Evolutionary conservation across 2,113 vertebrate species (phyloP).

Genomic region (Coracopsis vasa): DNA sequence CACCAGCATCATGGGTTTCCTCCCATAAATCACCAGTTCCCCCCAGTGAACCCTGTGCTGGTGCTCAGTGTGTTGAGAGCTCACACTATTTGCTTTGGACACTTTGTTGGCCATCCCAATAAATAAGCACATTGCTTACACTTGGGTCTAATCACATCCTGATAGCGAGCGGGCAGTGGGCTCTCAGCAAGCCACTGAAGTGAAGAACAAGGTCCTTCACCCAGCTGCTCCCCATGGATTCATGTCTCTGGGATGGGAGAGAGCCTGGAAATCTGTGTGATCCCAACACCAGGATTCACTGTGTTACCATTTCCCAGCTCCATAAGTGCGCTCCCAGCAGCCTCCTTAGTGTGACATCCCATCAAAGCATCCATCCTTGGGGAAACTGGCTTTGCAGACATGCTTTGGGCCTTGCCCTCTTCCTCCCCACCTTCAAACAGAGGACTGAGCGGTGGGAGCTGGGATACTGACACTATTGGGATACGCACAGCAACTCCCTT

Average conservation of each 20-base stretch:
- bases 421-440: neutral
- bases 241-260: neutral
- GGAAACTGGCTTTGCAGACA: neutral
- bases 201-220: neutral
- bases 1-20: neutral
- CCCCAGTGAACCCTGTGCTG: neutral
- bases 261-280: rapidly evolving
- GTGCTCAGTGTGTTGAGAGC: rapidly evolving
- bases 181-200: neutral
- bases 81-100: neutral
- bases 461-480: neutral
- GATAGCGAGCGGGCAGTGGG: rapidly evolving
- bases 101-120: neutral
- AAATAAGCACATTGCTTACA: neutral
- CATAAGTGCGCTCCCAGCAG: neutral
- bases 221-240: neutral
- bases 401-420: neutral
- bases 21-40: neutral
- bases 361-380: neutral
- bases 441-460: neutral
- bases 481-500: neutral
- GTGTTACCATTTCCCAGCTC: conserved; percentile 7
- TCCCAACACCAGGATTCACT: neutral
- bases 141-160: neutral
- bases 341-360: neutral